Evolutionary conservation across 2,797 vertebrate genomes (phyloP).

Genomic region (Danio jaintianensis): DNA sequence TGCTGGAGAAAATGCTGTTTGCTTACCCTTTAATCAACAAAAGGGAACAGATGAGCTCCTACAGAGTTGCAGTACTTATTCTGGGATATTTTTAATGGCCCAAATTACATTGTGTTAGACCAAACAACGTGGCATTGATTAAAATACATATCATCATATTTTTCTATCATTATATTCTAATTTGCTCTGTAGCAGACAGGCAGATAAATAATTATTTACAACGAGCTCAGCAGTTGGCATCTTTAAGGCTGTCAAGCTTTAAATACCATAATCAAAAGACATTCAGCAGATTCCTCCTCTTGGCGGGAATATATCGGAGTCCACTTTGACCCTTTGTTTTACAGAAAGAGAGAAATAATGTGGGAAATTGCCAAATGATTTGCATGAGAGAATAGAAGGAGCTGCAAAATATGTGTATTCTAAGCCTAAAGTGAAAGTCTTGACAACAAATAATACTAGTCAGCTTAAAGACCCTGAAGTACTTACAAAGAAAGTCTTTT

Average conservation of each 20-base stretch:
- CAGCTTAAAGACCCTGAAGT: too few relatives aligned
- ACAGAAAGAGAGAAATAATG: neutral
- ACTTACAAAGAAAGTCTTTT: too few relatives aligned
- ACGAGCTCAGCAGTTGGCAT: slow-evolving; percentile 30
- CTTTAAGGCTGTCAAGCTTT: slow-evolving; percentile 18
- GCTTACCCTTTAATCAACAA: slow-evolving; percentile 31
- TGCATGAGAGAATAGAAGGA: neutral
- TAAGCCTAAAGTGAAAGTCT: neutral
- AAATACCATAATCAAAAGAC: slow-evolving; percentile 18
- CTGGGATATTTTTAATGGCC: slow-evolving; percentile 32
- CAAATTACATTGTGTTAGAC: slow-evolving; percentile 25
- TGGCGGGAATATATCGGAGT: neutral
- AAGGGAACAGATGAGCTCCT: slow-evolving; percentile 11
- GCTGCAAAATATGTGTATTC: neutral
- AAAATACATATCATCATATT: slow-evolving; percentile 39
- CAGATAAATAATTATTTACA: slow-evolving; percentile 37
- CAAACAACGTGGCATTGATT: slow-evolving; percentile 46
- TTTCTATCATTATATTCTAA: slow-evolving; percentile 32
- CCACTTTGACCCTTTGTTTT: slow-evolving; percentile 12
- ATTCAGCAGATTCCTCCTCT: neutral
- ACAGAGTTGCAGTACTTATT: slow-evolving; percentile 25
- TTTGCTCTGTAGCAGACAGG: slow-evolving; percentile 37
- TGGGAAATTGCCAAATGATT: slow-evolving; percentile 8
- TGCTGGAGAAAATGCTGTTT: slow-evolving; percentile 11
- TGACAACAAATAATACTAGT: too few relatives aligned